Percentiles rank a stretch among this genome's conserved stretches.
Conservation (phyloP, 2,797 vertebrate species). For the Fistularia tabacaria region DNA sequence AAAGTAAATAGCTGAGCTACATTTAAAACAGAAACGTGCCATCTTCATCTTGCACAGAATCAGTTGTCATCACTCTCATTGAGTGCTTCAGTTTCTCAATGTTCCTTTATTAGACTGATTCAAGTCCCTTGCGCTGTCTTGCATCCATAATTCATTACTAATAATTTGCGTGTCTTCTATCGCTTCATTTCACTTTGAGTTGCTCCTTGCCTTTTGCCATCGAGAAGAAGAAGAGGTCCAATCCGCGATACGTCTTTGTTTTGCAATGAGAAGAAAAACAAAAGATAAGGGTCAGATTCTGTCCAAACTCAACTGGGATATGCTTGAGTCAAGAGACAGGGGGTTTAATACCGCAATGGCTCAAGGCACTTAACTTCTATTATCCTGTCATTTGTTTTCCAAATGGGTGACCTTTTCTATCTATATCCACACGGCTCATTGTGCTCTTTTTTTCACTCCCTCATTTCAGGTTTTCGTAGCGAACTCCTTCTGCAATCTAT, state of each 20-base stretch:
- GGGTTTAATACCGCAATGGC: background rate
- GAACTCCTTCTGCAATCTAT: background rate
- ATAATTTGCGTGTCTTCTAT: slow-evolving; percentile 28
- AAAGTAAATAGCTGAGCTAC: too few relatives aligned
- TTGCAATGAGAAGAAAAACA: slow-evolving; percentile 16
- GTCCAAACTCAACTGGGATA: slow-evolving; percentile 47
- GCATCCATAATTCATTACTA: slow-evolving; percentile 54
- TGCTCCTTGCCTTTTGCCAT: slow-evolving; percentile 8
- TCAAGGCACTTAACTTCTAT: slow-evolving; percentile 37
- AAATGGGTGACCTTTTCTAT: slow-evolving; percentile 22
- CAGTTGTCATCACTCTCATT: slow-evolving; percentile 20
- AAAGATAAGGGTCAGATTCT: slow-evolving; percentile 30
- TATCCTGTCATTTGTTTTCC: slow-evolving; percentile 22
- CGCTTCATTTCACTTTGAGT: slow-evolving; percentile 28
- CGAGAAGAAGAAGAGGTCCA: slow-evolving; percentile 19
- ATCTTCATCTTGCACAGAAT: too few relatives aligned
- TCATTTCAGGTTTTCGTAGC: background rate
- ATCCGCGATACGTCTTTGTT: slow-evolving; percentile 21
- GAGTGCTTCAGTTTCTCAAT: background rate
- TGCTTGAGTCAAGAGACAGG: slow-evolving; percentile 27
- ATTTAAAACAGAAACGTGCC: too few relatives aligned
- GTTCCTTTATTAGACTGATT: background rate
- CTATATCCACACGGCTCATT: background rate
- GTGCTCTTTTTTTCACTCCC: slow-evolving; percentile 1
- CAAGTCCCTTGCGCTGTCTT: background rate